Conservation (phyloP, 2,797 vertebrate genomes). For the Trichosurus vulpecula region DNA sequence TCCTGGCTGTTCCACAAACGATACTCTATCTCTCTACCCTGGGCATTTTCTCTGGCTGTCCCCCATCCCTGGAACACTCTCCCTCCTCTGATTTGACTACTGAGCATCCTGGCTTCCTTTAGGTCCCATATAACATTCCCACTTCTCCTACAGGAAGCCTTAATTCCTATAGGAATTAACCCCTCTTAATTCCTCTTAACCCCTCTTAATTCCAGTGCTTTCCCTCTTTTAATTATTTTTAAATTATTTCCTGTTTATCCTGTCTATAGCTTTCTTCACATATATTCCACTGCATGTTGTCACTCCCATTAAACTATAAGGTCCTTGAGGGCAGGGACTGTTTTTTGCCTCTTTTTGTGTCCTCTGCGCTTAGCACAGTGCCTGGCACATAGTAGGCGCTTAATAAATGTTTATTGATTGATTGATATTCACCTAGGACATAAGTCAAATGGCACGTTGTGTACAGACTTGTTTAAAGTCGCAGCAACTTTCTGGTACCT, state of each 20-base stretch:
- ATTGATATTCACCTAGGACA: background rate
- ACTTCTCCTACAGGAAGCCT: no score
- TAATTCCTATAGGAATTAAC: background rate
- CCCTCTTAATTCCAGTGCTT: background rate
- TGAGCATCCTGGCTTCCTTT: background rate
- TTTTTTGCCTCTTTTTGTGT: background rate
- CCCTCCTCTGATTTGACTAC: background rate
- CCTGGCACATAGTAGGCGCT: constrained; percentile 1
- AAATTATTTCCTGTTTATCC: background rate
- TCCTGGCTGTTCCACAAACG: background rate
- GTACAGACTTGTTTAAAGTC: background rate
- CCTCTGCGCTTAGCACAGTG: background rate
- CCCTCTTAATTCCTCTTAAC: no score
- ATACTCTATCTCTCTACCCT: background rate
- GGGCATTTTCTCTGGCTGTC: background rate
- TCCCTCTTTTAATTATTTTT: background rate
- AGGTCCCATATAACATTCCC: background rate
- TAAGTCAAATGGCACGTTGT: background rate
- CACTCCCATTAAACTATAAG: background rate
- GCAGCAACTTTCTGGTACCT: background rate
- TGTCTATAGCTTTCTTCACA: background rate
- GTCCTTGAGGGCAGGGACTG: background rate
- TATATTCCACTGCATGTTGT: background rate
- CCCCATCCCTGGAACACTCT: background rate
- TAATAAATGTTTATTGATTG: background rate